phyloP scores from a whole-genome alignment of 2,113 vertebrate species.

The Gopherus flavomarginatus region DNA sequence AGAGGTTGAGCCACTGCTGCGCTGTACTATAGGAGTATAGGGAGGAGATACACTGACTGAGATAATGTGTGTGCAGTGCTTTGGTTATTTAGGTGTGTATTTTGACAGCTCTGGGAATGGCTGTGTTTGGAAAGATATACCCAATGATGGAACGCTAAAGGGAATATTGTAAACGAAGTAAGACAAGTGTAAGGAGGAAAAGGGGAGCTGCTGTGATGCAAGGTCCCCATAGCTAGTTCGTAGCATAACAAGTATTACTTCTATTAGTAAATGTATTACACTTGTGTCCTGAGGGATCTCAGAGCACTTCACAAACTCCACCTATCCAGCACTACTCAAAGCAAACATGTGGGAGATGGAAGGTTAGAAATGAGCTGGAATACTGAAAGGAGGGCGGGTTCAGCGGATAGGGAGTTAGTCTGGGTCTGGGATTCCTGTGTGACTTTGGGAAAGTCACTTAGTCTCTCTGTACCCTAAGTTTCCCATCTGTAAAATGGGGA shows the following conservation, averaged over 20 bases:
- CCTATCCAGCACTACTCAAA: not conserved
- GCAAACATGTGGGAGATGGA: not conserved
- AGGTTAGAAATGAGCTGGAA: not conserved
- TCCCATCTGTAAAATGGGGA: not conserved
- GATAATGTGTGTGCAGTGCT: not conserved
- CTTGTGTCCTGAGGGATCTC: not conserved
- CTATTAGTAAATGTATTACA: not conserved
- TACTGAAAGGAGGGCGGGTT: not conserved
- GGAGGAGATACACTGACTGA: too few species aligned
- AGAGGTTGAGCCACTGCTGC: not conserved
- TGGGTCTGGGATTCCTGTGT: accelerated
- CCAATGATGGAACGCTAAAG: not conserved
- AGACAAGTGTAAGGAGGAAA: not conserved
- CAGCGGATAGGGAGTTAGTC: not conserved
- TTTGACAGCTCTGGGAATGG: not conserved
- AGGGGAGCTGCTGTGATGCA: not conserved
- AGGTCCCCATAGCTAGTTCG: not conserved
- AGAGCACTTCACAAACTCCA: not conserved
- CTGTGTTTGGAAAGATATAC: not conserved
- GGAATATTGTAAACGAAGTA: not conserved
- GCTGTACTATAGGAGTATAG: not conserved
- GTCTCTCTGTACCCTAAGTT: not conserved
- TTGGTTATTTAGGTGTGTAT: not conserved
- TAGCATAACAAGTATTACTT: not conserved
- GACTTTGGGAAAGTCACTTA: not conserved